Evolutionary conservation across 2,888 invertebrate genomes (phyloP), one percentile per base, ranked within the genome.

Genomic region (Dynastes grantii): DNA sequence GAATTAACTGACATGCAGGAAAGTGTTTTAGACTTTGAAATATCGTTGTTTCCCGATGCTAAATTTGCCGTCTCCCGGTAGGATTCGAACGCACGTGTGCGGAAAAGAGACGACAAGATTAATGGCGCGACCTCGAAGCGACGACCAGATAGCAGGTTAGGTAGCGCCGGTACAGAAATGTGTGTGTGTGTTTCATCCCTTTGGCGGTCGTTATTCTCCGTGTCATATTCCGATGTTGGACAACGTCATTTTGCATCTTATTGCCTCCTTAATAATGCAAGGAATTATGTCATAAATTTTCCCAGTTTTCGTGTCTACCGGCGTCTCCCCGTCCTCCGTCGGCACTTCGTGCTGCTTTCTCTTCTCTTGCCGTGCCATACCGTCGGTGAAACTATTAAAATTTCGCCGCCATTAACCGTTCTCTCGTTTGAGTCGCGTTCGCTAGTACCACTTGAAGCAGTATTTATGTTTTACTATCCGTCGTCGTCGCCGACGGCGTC

Each of bases 21-120:
- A 85, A 87, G 86, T 86, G 86, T 85, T 86, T 85, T 83, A 85
- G 86, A 86, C 87, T 86, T 85, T 87, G 87, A 87, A 87, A 87
- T 87, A 87, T 87, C 85, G 85, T 85, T 84, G 84, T 83, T 83
- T 83, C 83, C 84, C 83, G 86, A 86, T 86, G 86, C 83, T 87
- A 87, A 87, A 87, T 87, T 87, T 86, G 84, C 84, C 85, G 84
- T 85, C 85, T 86, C 86, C 87, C 82, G 78, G 67, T 58, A 85
- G 81, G 82, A 83, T 84, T 85, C 84, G 81, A 81, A 81, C 81
- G 83, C 80, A 80, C 82, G 81, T 81, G 83, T 83, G 85, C 82
- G 83, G 84, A 84, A 85, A 85, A 85, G 84, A 85, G 86, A 86
- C 85, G 84, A 84, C 84, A 85, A 85, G 86, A 87, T 87, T 86